Base-by-base conservation (phyloP, 1,140 invertebrate species). In the Tetramorium parvispinum region DNA sequence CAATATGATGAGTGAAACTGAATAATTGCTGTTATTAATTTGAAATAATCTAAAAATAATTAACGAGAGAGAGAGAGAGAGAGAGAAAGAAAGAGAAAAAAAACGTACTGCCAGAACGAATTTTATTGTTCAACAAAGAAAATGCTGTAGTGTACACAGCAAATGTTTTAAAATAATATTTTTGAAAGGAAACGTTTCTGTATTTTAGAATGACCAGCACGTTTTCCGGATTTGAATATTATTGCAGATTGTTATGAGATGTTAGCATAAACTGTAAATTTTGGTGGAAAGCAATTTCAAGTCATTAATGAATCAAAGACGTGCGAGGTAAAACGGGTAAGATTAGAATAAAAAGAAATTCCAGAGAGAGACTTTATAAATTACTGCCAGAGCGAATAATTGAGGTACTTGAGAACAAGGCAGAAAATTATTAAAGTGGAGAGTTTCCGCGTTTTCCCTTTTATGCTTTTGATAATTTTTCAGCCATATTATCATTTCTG, bases 381-480 rank as follows among this genome's bases (percentile, higher is more conserved):
- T 57, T 53, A 57, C 71, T 59, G 73, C 37, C 53, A 57, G 53
- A 43, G 73, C 73, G 53, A 76, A 59, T 76, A 76, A 76, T 76
- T 76, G 53, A 76, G 53, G 32, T 76, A 76, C 73, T 76, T 43
- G 73, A 76, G 73, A 76, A 76, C 73, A 76, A 76, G 73, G 16
- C 37, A 59, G 53, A 76, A 76, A 76, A 76, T 76, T 27, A 76
- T 76, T 76, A 76, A 76, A 76, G 53, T 24, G 27, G 37, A 37
- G 32, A 76, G 18, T 57, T 57, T 57, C 51, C 73, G 32, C 16
- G 8, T 24, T 59, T 46, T 66, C 3, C 2, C 16, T 21, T 76
- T 59, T 59, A 40, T 76, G 6, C 73, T 27, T 59, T 76, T 76
- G 16, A 27, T 59, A 76, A 43, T 76, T 59, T 76, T 43, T 57